These are phyloP conservation scores for Drosophila teissieri DNA, from an alignment of 1,140 invertebrate genomes.

Conservation along the genomic window DNA sequence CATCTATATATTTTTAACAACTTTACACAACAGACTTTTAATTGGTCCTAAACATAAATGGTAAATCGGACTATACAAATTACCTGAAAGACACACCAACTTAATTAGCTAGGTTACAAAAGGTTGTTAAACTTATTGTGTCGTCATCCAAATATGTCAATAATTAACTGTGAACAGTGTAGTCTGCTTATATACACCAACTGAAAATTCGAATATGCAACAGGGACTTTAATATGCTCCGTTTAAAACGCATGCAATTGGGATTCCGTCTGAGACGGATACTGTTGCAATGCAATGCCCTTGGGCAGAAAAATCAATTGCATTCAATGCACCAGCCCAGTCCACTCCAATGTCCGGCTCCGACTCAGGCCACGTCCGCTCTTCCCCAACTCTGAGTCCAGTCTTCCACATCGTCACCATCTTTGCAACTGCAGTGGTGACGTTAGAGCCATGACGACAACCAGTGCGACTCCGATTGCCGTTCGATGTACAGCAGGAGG, in stretches of 20 bases:
- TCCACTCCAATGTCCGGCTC: slow-evolving; percentile 18
- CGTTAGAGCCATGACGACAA: slow-evolving; percentile 60
- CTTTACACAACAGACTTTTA: neutral
- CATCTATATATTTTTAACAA: slow-evolving; percentile 9
- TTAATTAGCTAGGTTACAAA: too few relatives aligned
- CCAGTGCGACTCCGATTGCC: slow-evolving; percentile 39
- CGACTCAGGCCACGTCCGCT: slow-evolving; percentile 4
- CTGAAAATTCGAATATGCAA: neutral
- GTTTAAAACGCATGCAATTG: neutral
- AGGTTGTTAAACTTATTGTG: too few relatives aligned
- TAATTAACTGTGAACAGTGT: too few relatives aligned
- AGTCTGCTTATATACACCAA: too few relatives aligned
- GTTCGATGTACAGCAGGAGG: slow-evolving; percentile 62
- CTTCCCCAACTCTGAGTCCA: slow-evolving; percentile 10
- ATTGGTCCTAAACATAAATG: too few relatives aligned
- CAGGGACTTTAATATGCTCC: slow-evolving; percentile 7
- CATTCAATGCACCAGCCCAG: slow-evolving; percentile 69
- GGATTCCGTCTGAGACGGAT: slow-evolving; percentile 4
- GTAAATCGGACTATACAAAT: too few relatives aligned
- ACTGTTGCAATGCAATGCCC: slow-evolving; percentile 60
- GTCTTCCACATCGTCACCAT: slow-evolving; percentile 13
- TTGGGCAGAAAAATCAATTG: slow-evolving; percentile 79
- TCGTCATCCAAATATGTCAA: too few relatives aligned
- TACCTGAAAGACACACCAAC: too few relatives aligned
- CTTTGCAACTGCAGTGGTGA: slow-evolving; percentile 25